Evolutionary conservation across 1,140 invertebrate genomes (phyloP).

Genomic region (Anastrepha ludens): DNA sequence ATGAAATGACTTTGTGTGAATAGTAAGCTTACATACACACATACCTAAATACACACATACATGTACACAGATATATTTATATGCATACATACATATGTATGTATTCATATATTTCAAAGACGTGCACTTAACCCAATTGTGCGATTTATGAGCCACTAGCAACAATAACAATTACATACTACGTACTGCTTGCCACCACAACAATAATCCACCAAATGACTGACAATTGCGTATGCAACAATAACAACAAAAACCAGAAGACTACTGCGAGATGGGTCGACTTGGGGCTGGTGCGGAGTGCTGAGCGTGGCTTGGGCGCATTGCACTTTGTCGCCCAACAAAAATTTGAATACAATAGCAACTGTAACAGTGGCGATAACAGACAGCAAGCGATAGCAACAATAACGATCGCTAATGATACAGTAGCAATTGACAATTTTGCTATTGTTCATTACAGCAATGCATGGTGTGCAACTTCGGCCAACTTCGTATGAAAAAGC

Average conservation of each 20-base stretch:
- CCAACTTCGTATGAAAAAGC: too few relatives aligned
- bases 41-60: neutral
- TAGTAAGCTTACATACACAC: neutral
- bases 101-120: conserved; percentile 3
- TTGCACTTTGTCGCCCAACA: conserved; percentile 35
- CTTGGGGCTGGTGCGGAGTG: neutral
- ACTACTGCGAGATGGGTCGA: neutral
- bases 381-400: conserved; percentile 17
- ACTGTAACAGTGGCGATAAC: neutral
- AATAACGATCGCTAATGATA: conserved; percentile 24
- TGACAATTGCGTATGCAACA: conserved; percentile 20
- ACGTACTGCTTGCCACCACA: neutral
- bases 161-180: neutral
- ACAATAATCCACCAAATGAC: neutral
- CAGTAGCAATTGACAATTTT: conserved; percentile 39
- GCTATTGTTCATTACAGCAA: conserved; percentile 6
- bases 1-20: neutral
- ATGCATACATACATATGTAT: neutral
- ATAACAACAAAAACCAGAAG: neutral
- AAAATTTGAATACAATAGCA: conserved; percentile 15
- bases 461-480: too few relatives aligned
- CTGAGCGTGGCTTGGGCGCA: neutral
- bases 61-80: too few relatives aligned
- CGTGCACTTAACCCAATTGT: conserved; percentile 52
- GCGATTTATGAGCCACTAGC: conserved; percentile 41